Base-by-base conservation (phyloP, 2,888 invertebrate genomes). In the Drosophila siamana region DNA sequence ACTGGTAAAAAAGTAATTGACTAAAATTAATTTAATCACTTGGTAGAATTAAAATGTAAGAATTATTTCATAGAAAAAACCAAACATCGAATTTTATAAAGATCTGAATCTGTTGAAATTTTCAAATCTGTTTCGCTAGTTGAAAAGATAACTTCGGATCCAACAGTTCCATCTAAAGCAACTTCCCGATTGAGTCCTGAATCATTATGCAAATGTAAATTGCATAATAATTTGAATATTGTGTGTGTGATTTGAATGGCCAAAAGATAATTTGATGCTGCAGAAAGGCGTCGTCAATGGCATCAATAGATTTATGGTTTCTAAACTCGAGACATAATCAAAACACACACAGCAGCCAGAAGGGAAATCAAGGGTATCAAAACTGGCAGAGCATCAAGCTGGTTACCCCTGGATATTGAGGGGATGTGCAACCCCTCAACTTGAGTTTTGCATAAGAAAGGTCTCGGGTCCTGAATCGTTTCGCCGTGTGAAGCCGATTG, bases 291-390 rank as follows among this genome's bases (percentile, higher is more conserved):
- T 59, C 88, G 78, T 86, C 78, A 88, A 87, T 77, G 83, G 51
- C 86, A 82, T 82, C 82, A 88, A 88, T 88, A 84, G 89, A 89
- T 89, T 89, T 89, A 85, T 84, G 85, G 89, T 89, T 89, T 89
- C 86, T 82, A 87, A 88, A 88, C 86, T 89, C 69, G 48, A 70
- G 74, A 72, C 71, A 66, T 73, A 84, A 88, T 89, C 86, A 85
- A 85, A 85, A 85, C 89, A 85, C 85, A 68, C 74, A 77, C 51
- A 16, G 16, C 33, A 30, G 2, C 13, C n/a, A 8, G 13, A 36
- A 0, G 13, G 36, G 13, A 36, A 47, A 11, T 19, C 36, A 19
- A 46, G 33, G 19, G 46, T 46, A 19, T 36, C 52, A 6, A 30
- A 15, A 6, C 22, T 15, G 36, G 16, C 22, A 43, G 22, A 54